phyloP scores from a whole-genome alignment of 2,113 vertebrate species.

The Elachura formosa region DNA sequence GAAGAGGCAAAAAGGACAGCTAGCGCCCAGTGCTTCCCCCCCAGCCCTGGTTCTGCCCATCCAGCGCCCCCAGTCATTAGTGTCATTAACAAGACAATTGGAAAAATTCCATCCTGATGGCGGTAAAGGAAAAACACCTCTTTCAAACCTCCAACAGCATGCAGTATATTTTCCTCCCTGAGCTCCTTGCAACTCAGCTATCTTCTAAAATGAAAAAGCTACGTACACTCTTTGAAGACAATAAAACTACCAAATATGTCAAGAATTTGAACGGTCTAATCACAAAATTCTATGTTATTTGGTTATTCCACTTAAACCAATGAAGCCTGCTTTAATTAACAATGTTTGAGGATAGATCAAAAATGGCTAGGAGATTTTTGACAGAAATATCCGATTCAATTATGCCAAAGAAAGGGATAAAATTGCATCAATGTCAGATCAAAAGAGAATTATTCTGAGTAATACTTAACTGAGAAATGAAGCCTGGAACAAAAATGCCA shows the following conservation, averaged over 20 bases:
- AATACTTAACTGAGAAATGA: background rate
- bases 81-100: no score
- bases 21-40: no score
- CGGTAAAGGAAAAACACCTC: no score
- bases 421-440: background rate
- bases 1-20: no score
- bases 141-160: no score
- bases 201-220: background rate
- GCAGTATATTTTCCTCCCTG: background rate
- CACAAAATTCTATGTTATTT: background rate
- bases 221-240: background rate
- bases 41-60: no score
- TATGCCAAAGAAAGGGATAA: background rate
- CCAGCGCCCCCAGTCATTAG: no score
- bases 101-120: no score
- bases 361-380: background rate
- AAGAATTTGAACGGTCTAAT: background rate
- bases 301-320: background rate
- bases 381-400: background rate
- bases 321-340: background rate
- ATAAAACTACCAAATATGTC: background rate
- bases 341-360: background rate
- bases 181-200: background rate
- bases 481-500: background rate
- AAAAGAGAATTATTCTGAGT: background rate